A percentile compares a stretch with the other conserved stretches of the same genome.
Evolutionary conservation across 2,113 vertebrate genomes (phyloP).

Genomic region (Oncorhynchus gorbuscha): DNA sequence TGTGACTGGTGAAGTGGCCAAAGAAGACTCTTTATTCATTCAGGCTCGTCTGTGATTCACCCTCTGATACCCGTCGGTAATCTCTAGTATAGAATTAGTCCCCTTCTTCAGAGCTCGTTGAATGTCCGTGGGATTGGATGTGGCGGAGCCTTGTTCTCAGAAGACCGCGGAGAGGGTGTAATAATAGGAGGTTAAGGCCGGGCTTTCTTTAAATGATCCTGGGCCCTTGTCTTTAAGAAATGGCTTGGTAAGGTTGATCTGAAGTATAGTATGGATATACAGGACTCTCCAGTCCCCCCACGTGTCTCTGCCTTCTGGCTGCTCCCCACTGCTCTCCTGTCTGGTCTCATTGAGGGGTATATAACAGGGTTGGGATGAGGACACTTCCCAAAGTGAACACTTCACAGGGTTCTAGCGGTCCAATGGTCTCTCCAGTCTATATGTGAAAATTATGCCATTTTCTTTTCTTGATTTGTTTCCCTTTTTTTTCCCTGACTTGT

Average conservation of each 20-base stretch:
- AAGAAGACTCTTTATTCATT: neutral
- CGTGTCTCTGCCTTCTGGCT: no score
- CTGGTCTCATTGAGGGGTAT: neutral
- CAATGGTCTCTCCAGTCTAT: slow-evolving; percentile 56
- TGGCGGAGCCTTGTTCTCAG: slow-evolving; percentile 12
- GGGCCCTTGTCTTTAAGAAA: slow-evolving; percentile 20
- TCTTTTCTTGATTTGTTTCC: slow-evolving; percentile 57
- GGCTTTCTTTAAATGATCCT: slow-evolving; percentile 10
- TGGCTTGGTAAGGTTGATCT: slow-evolving; percentile 37
- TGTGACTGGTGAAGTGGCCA: neutral
- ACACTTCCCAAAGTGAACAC: neutral
- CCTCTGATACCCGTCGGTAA: slow-evolving; percentile 51
- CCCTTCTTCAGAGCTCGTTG: slow-evolving; percentile 20
- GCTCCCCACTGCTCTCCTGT: neutral
- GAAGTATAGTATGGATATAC: neutral
- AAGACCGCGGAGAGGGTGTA: neutral
- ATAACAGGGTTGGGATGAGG: neutral
- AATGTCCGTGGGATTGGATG: slow-evolving; percentile 20
- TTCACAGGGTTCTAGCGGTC: slow-evolving; percentile 47
- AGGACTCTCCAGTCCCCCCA: neutral
- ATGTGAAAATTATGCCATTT: slow-evolving; percentile 69
- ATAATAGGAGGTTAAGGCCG: slow-evolving; percentile 49
- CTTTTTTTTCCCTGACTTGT: slow-evolving; percentile 53
- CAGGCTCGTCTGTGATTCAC: slow-evolving; percentile 29
- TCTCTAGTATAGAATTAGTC: slow-evolving; percentile 47